Conservation (phyloP, 2,888 invertebrate species). For the Apodemia zela region DNA sequence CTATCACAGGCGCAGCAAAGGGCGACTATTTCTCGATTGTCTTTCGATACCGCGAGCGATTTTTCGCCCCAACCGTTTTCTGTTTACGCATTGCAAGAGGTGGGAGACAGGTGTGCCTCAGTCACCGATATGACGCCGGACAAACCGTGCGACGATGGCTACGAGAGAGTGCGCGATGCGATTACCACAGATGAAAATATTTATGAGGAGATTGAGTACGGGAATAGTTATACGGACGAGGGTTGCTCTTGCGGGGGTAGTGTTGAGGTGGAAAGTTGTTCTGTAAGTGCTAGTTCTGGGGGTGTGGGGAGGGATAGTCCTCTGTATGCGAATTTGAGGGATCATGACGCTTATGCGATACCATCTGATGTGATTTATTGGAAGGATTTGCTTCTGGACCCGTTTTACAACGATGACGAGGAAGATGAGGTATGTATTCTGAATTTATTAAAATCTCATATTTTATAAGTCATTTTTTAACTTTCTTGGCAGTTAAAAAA, state of each 20-base stretch:
- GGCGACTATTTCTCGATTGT: conserved; percentile 60
- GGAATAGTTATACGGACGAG: conserved; percentile 64
- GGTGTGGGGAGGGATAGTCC: conserved; percentile 68
- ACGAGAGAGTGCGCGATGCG: conserved; percentile 71
- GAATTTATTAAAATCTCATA: neutral
- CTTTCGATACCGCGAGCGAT: conserved; percentile 64
- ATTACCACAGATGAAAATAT: conserved; percentile 64
- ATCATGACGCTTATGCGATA: conserved; percentile 70
- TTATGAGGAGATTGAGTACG: conserved; percentile 72
- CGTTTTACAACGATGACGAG: conserved; percentile 76
- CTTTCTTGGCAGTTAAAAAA: too few relatives aligned
- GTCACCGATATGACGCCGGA: conserved; percentile 68
- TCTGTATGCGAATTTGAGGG: conserved; percentile 67
- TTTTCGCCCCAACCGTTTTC: conserved; percentile 56
- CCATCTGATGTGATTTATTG: conserved; percentile 76
- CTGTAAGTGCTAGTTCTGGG: conserved; percentile 69
- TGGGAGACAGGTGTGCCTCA: conserved; percentile 72
- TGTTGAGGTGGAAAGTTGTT: conserved; percentile 70
- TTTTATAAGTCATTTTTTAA: too few relatives aligned
- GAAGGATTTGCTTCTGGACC: conserved; percentile 72
- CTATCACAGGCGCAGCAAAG: conserved; percentile 53
- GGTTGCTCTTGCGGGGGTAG: conserved; percentile 72
- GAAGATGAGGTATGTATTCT: conserved; percentile 71
- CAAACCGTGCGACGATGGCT: conserved; percentile 67
- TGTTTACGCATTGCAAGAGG: conserved; percentile 66